Evolutionary conservation across 2,888 invertebrate genomes (phyloP).

Genomic region (Autographa pulchrina): DNA sequence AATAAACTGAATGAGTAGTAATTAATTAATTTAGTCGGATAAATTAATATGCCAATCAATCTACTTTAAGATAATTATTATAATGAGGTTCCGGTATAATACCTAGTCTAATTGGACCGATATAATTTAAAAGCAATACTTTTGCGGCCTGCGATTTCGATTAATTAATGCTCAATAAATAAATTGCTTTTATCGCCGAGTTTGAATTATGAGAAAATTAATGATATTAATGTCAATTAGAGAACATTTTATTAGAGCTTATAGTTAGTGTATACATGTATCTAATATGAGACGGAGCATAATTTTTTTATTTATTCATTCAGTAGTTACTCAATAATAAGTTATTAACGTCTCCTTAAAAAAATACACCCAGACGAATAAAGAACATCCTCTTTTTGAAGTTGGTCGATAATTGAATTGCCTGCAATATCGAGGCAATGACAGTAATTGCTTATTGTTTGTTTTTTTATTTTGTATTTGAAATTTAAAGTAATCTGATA

Average conservation of each 20-base stretch:
- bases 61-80: constrained; percentile 22
- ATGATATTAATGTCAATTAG: too few species aligned
- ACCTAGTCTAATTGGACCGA: constrained; percentile 14
- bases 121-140: constrained; percentile 13
- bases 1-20: background rate
- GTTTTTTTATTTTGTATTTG: too few species aligned
- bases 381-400: too few species aligned
- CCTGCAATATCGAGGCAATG: constrained; percentile 23
- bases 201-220: background rate
- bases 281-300: too few species aligned
- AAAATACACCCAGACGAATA: too few species aligned
- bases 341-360: too few species aligned
- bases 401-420: too few species aligned
- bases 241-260: too few species aligned
- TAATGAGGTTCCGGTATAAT: constrained; percentile 22
- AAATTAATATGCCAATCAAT: constrained; percentile 30
- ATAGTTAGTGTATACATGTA: too few species aligned
- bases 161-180: background rate
- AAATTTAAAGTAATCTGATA: too few species aligned
- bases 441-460: constrained; percentile 8
- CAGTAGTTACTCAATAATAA: too few species aligned
- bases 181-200: background rate
- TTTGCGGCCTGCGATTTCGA: background rate
- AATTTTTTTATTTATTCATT: too few species aligned
- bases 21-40: constrained; percentile 11